Evolutionary conservation across 2,113 vertebrate species (phyloP).

Genomic region (Mesitornis unicolor): DNA sequence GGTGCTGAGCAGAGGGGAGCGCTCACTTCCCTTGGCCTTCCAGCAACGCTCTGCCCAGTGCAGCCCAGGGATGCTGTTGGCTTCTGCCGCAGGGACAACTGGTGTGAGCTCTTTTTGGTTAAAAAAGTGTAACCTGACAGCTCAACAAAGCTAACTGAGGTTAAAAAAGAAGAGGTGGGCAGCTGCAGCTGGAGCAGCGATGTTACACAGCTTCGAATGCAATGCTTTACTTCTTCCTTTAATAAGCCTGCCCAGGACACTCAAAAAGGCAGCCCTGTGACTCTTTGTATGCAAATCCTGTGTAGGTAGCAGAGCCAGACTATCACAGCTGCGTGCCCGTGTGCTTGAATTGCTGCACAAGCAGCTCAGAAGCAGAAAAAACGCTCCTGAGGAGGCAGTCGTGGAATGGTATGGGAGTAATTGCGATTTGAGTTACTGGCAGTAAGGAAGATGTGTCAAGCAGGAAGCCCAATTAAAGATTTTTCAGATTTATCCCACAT

Average conservation of each 20-base stretch:
- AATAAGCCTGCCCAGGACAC: background rate
- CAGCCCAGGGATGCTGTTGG: background rate
- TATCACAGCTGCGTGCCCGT: background rate
- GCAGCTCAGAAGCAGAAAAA: background rate
- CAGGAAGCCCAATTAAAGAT: background rate
- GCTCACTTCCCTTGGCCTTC: background rate
- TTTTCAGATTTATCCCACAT: background rate
- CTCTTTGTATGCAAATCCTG: background rate
- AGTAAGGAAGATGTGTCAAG: background rate
- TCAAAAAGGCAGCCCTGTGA: background rate
- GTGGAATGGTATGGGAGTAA: background rate
- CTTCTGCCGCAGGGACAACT: background rate
- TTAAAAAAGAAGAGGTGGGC: background rate
- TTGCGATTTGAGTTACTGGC: background rate
- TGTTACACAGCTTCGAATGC: background rate
- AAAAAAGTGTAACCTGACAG: background rate
- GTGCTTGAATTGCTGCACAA: background rate
- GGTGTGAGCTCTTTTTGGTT: background rate
- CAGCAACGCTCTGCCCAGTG: background rate
- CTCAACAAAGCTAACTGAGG: background rate
- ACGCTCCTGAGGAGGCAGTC: conserved; percentile 28
- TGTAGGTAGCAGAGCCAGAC: background rate
- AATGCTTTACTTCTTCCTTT: background rate
- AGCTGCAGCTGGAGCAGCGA: background rate
- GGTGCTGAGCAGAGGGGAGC: background rate